These are phyloP conservation scores for Emydura subglobosa DNA, from an alignment of 2,113 vertebrate species.

Conservation along the genomic window DNA sequence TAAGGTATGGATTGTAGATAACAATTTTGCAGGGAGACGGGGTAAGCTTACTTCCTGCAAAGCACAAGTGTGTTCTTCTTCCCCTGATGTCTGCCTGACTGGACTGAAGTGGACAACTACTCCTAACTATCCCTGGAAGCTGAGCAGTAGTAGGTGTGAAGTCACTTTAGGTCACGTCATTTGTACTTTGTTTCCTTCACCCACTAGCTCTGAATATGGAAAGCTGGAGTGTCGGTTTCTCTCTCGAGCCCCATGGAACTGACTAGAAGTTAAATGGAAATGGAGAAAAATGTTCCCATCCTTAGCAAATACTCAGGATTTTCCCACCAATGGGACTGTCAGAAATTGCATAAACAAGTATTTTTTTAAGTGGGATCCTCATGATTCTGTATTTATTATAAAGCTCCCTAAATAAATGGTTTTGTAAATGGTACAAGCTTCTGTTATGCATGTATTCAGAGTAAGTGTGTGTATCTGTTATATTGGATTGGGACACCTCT, in stretches of 20 bases:
- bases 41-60: too few species aligned
- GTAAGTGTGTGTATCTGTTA: neutral
- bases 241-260: neutral
- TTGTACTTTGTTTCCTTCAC: neutral
- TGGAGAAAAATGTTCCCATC: neutral
- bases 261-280: neutral
- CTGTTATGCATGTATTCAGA: neutral
- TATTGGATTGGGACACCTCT: neutral
- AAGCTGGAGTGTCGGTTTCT: neutral
- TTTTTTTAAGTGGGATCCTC: neutral
- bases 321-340: neutral
- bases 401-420: neutral
- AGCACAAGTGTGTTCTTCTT: too few species aligned
- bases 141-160: too few species aligned
- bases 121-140: too few species aligned
- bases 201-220: neutral
- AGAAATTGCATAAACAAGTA: neutral
- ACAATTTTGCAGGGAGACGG: too few species aligned
- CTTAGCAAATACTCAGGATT: neutral
- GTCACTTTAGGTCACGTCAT: neutral
- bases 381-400: neutral
- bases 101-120: too few species aligned
- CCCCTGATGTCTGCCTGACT: too few species aligned
- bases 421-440: neutral
- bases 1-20: too few species aligned